Evolutionary conservation across 2,888 invertebrate genomes (phyloP).

Genomic region (Eucriotettix oculatus): DNA sequence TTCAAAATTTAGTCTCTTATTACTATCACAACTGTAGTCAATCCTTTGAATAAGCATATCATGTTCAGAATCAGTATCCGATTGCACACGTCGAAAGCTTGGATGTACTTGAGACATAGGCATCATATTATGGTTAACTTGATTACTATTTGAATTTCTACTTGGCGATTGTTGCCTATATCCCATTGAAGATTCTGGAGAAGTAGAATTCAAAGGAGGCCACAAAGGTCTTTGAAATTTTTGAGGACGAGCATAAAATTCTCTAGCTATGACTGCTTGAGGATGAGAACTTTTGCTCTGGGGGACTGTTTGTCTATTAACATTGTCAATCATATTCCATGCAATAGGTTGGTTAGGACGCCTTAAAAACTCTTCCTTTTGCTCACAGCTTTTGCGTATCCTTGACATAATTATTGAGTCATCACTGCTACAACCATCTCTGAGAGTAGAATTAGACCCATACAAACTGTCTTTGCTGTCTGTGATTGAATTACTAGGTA

Average conservation of each 20-base stretch:
- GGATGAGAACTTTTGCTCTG: not conserved
- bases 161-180: not conserved
- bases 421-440: constrained; percentile 23
- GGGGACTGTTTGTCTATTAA: not conserved
- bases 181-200: not conserved
- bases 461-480: constrained; percentile 51
- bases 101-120: constrained; percentile 19
- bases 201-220: constrained; percentile 33
- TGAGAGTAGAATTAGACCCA: constrained; percentile 27
- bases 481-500: constrained; percentile 31
- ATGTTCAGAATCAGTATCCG: constrained; percentile 27
- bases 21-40: constrained; percentile 24
- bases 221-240: constrained; percentile 54
- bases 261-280: constrained; percentile 25
- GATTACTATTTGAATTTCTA: not conserved
- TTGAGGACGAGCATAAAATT: constrained; percentile 65
- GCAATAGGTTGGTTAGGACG: constrained; percentile 45
- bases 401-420: constrained; percentile 54
- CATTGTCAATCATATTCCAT: constrained; percentile 2
- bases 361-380: constrained; percentile 74
- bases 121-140: too few species aligned
- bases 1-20: constrained; percentile 7
- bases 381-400: constrained; percentile 64
- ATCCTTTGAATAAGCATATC: constrained; percentile 18
- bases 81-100: constrained; percentile 30